Evolutionary conservation across 1,140 invertebrate species (phyloP), one percentile per base, ranked within the genome.

Genomic region (Brachionus rotundiformis): DNA sequence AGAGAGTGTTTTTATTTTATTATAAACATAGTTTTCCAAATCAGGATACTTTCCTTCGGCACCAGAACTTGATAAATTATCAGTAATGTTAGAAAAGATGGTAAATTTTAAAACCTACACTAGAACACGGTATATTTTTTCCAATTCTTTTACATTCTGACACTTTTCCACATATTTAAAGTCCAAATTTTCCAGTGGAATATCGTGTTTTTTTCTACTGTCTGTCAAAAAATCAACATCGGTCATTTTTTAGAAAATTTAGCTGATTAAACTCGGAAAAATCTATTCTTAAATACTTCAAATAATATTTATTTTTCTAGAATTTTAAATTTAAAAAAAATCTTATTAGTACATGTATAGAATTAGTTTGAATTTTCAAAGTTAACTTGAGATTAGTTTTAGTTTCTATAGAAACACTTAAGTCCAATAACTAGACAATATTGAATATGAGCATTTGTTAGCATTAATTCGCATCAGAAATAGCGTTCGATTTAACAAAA

Each of bases 131-230:
- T 85, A 41, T 44, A 88, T 87, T 82, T 85, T 87, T 68, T 88
- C 86, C 31, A 88, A 83, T 82, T 88, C 86, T 76, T 87, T 87
- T 0, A 85, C 82, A 83, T 87, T 83, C 10, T 54, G 84, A 81
- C 87, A 87, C 25, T 84, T 84, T 49, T 84, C 82, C 16, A 88
- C 85, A 82, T 87, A 87, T 7, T 71, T 79, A 47, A 85, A 86
- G 73, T 88, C 87, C 31, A 88, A 81, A 75, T 87, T 86, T 23
- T 82, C 81, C 6, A 88, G 33, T 7, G 87, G 86, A 8, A 88
- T 84, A 63, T 86, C 84, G 84, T 86, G 86, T 44, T 85, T 87
- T 83, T 85, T 86, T 11, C 84, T 85, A 41, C 16, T 27, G 33
- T 61, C 44, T 23, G 11, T 41, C 7, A 47, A 11, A 71, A 81